These are phyloP conservation scores for Thamnophis sirtalis DNA, from an alignment of 2,113 vertebrate species.

Conservation along the genomic window DNA sequence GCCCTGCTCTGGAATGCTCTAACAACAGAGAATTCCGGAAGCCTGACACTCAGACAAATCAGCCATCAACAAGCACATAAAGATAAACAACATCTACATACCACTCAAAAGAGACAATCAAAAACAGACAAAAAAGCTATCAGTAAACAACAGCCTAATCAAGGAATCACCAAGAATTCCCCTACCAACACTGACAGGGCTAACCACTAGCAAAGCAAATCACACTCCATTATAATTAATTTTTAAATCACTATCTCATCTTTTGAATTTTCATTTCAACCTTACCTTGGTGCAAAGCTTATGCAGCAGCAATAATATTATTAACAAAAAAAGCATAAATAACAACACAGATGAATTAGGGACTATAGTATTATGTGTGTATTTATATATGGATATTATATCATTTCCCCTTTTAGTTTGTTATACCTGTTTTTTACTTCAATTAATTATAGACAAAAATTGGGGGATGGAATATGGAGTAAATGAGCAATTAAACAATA, in stretches of 20 bases:
- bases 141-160: too few species aligned
- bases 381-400: not conserved
- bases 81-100: too few species aligned
- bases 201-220: too few species aligned
- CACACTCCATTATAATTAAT: too few species aligned
- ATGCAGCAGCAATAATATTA: not conserved
- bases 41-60: too few species aligned
- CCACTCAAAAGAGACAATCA: too few species aligned
- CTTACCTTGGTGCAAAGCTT: not conserved
- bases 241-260: not conserved
- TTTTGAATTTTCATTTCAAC: not conserved
- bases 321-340: not conserved
- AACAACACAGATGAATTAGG: not conserved
- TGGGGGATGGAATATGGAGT: not conserved
- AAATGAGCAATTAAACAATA: not conserved
- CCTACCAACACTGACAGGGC: too few species aligned
- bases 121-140: too few species aligned
- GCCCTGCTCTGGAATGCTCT: too few species aligned
- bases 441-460: not conserved
- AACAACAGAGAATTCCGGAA: too few species aligned
- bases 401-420: not conserved
- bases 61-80: too few species aligned
- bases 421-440: not conserved
- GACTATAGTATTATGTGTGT: not conserved
- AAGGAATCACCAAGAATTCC: too few species aligned